These are phyloP conservation scores for Hartigia nigra DNA, from an alignment of 2,888 invertebrate species.

Conservation along the genomic window DNA sequence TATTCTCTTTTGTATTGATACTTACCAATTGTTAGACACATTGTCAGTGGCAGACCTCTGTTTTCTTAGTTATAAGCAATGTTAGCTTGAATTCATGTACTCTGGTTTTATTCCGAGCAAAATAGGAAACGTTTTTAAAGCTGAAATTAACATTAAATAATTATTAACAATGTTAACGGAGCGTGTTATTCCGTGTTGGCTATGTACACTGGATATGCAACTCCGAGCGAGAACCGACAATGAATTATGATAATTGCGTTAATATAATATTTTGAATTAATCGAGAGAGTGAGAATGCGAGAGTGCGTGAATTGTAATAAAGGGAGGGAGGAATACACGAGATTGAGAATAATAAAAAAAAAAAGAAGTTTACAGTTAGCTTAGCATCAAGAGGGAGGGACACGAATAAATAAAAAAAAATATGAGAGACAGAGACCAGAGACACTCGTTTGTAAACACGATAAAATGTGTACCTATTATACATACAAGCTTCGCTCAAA, in stretches of 20 bases:
- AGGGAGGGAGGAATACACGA: conserved; percentile 9
- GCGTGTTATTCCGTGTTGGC: conserved; percentile 7
- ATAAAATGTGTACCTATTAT: conserved; percentile 45
- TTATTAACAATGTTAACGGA: neutral
- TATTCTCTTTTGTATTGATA: neutral
- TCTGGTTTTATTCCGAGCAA: neutral
- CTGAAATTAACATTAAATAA: neutral
- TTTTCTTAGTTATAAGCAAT: neutral
- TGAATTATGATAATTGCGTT: neutral
- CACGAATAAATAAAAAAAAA: conserved; percentile 2
- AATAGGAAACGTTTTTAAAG: neutral
- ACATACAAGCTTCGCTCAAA: neutral
- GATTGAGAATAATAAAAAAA: conserved; percentile 9
- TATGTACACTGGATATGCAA: conserved; percentile 10
- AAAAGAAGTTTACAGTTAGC: neutral
- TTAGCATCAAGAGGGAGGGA: neutral
- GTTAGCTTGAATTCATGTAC: neutral
- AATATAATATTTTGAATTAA: neutral
- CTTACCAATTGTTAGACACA: neutral
- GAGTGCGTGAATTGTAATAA: conserved; percentile 12
- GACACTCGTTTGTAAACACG: conserved; percentile 33
- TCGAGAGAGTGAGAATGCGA: conserved; percentile 12
- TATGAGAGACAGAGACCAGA: conserved; percentile 11
- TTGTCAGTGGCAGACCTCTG: neutral
- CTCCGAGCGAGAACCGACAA: neutral